Conservation (phyloP, 1,140 invertebrate species). For the Brachionus rubens region DNA sequence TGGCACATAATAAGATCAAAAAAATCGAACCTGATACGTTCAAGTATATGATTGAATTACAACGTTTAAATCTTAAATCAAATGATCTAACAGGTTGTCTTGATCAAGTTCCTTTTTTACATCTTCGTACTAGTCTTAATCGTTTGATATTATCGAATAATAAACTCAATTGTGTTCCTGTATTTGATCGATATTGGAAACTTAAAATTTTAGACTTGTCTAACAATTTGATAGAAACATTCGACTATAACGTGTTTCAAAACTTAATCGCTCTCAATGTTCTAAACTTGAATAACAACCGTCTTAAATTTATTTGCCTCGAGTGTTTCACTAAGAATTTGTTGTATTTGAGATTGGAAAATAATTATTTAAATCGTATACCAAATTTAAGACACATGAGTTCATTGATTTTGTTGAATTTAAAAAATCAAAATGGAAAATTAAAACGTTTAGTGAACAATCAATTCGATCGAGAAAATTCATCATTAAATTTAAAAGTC, state of each 20-base stretch:
- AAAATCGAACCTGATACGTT: not conserved
- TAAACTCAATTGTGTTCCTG: not conserved
- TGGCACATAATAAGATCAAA: not conserved
- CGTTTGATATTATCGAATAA: not conserved
- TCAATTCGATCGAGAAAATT: slow-evolving; percentile 4
- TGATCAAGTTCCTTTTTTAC: not conserved
- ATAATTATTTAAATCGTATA: slow-evolving; percentile 27
- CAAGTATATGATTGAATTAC: not conserved
- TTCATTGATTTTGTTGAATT: not conserved
- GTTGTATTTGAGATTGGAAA: slow-evolving; percentile 4
- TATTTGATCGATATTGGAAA: not conserved
- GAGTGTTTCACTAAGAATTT: slow-evolving; percentile 2
- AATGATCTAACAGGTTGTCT: not conserved
- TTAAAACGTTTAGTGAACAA: not conserved
- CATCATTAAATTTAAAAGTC: slow-evolving; percentile 1
- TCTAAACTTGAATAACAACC: slow-evolving; percentile 1
- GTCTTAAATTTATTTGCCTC: not conserved
- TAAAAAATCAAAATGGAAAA: slow-evolving; percentile 40
- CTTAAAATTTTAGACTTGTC: slow-evolving; percentile 27
- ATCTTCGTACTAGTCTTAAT: not conserved
- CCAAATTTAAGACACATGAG: not conserved
- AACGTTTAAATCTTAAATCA: not conserved
- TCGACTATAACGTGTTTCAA: not conserved
- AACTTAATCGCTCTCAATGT: slow-evolving; percentile 3
- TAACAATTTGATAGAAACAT: not conserved